Evolutionary conservation across 1,140 invertebrate genomes (phyloP).

Genomic region (Drosophila varians): DNA sequence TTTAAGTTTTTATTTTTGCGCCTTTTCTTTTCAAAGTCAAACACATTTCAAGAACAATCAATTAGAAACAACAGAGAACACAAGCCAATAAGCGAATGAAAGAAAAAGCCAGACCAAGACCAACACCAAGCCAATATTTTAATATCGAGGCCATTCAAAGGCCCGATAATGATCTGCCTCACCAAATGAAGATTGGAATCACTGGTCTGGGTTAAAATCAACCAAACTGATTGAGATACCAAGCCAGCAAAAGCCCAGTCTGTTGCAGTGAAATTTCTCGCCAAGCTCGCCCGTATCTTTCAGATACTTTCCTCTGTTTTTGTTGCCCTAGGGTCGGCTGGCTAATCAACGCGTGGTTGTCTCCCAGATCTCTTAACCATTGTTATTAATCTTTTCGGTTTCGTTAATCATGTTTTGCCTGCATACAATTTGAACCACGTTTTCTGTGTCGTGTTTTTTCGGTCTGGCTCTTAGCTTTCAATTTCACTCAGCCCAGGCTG

Average conservation of each 20-base stretch:
- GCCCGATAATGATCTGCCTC: conserved; percentile 47
- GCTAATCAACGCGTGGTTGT: conserved; percentile 64
- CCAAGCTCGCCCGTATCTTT: conserved; percentile 17
- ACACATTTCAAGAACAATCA: conserved; percentile 55
- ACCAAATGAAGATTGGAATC: conserved; percentile 31
- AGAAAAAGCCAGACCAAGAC: too few species aligned
- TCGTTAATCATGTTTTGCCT: conserved; percentile 43
- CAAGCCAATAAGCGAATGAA: conserved; percentile 2
- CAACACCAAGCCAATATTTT: conserved; percentile 38
- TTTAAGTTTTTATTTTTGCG: conserved; percentile 12
- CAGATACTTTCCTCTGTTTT: conserved; percentile 31
- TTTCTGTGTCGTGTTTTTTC: conserved; percentile 39
- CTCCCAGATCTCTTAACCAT: conserved; percentile 20
- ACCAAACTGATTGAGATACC: conserved; percentile 18
- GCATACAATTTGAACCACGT: conserved; percentile 72
- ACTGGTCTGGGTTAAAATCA: conserved; percentile 4
- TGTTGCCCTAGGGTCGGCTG: conserved; percentile 45
- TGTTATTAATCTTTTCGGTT: conserved; percentile 54
- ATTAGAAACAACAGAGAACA: conserved; percentile 18
- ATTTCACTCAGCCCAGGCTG: conserved; percentile 51
- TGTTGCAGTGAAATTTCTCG: conserved; percentile 52
- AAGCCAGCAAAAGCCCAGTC: conserved; percentile 1
- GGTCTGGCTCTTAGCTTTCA: conserved; percentile 57
- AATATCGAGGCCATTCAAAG: conserved; percentile 12
- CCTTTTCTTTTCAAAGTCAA: conserved; percentile 42